A percentile compares a stretch with the other conserved stretches of the same genome.
These are phyloP conservation scores for Trilocha varians DNA, from an alignment of 2,888 invertebrate species.

Conservation along the genomic window DNA sequence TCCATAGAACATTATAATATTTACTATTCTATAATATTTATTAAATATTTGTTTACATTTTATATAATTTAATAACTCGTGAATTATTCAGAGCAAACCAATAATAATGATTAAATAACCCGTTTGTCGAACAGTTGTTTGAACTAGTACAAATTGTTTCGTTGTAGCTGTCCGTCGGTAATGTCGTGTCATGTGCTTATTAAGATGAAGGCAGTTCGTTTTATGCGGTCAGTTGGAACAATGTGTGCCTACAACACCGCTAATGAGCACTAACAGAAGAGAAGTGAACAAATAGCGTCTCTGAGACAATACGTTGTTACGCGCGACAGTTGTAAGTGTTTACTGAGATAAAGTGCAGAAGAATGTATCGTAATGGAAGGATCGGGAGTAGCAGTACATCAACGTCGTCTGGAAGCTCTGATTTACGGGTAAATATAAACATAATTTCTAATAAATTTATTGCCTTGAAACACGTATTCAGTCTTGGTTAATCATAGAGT, in stretches of 20 bases:
- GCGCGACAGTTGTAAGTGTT: not conserved
- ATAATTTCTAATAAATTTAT: conserved; percentile 1
- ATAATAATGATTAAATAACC: conserved; percentile 1
- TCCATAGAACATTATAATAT: not conserved
- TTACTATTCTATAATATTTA: conserved; percentile 9
- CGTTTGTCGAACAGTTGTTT: conserved; percentile 13
- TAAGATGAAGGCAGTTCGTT: conserved; percentile 19
- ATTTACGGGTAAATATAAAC: conserved; percentile 46
- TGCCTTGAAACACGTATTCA: no score
- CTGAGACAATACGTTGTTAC: not conserved
- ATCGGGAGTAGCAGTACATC: conserved; percentile 48
- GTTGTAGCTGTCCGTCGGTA: conserved; percentile 16
- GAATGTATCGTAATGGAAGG: conserved; percentile 43
- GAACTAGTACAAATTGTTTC: conserved; percentile 12
- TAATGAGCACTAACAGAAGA: conserved; percentile 35
- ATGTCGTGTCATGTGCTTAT: conserved; percentile 24
- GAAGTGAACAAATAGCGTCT: conserved; percentile 9
- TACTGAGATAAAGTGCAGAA: conserved; percentile 7
- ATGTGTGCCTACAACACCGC: conserved; percentile 20
- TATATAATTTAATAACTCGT: conserved; percentile 8
- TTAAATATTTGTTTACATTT: conserved; percentile 21
- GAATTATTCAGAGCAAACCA: conserved; percentile 5
- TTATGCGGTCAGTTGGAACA: conserved; percentile 26
- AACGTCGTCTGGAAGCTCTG: conserved; percentile 57
- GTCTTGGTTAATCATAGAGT: no score